Evolutionary conservation across 1,140 invertebrate species (phyloP).

Genomic region (Tetramorium simillimum): DNA sequence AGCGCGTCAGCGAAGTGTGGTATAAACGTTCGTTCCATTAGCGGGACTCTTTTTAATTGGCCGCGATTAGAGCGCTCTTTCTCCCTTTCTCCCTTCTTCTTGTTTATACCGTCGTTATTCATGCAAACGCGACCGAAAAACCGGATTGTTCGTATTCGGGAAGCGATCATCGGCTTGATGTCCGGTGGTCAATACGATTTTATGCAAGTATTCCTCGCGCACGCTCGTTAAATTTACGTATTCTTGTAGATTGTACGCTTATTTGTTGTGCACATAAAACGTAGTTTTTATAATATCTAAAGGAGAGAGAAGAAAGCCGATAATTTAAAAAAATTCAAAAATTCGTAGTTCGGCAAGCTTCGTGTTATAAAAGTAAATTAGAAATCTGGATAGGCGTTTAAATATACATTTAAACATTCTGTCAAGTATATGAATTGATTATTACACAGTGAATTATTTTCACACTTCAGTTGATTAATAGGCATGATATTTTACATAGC

Average conservation of each 20-base stretch:
- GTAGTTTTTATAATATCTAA: background rate
- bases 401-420: background rate
- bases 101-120: constrained; percentile 46
- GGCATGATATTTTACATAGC: background rate
- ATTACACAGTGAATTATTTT: background rate
- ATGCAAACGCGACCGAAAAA: constrained; percentile 5
- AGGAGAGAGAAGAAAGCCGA: background rate
- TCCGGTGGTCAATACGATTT: background rate
- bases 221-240: background rate
- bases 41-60: constrained; percentile 53
- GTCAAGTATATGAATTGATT: background rate
- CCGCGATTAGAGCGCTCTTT: constrained; percentile 23
- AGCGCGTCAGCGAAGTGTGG: constrained; percentile 40
- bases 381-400: background rate
- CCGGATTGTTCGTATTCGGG: constrained; percentile 15
- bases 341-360: background rate
- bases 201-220: background rate
- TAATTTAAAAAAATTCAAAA: background rate
- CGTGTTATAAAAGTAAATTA: background rate
- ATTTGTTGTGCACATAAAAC: background rate
- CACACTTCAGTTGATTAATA: background rate
- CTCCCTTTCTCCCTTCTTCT: background rate
- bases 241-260: background rate
- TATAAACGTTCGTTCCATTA: constrained; percentile 66
- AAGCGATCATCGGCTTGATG: background rate